phyloP scores from a whole-genome alignment of 2,888 invertebrate genomes.

The Matsumyia berberina region DNA sequence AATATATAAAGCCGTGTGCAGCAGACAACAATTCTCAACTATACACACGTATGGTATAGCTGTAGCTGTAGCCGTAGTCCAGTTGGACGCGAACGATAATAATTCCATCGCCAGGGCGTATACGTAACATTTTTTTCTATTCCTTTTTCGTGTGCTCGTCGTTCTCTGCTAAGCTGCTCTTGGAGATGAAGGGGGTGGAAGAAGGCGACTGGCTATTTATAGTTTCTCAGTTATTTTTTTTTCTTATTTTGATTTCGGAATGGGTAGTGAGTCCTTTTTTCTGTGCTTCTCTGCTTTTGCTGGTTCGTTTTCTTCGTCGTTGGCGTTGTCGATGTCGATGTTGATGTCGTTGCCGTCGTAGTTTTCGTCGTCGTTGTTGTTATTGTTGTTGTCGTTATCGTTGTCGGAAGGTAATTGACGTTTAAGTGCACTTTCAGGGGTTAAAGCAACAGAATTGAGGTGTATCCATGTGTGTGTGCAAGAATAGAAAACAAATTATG shows the following conservation, averaged over 20 bases:
- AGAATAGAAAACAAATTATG: slow-evolving; percentile 27
- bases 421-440: slow-evolving; percentile 60
- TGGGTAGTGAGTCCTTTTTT: not conserved
- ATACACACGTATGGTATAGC: not conserved
- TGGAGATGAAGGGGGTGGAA: not conserved
- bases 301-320: not conserved
- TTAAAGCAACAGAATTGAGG: slow-evolving; percentile 30
- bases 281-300: too few species aligned
- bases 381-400: slow-evolving; percentile 26
- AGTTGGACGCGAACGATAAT: slow-evolving; percentile 37
- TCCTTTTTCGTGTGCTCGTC: not conserved
- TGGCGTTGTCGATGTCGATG: not conserved
- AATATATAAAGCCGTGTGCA: slow-evolving; percentile 21
- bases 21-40: slow-evolving; percentile 24
- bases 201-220: slow-evolving; percentile 6
- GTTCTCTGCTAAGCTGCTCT: not conserved
- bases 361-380: slow-evolving; percentile 9
- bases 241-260: slow-evolving; percentile 38
- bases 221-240: slow-evolving; percentile 41
- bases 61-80: slow-evolving; percentile 2
- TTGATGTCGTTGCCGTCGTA: slow-evolving; percentile 17
- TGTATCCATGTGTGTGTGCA: not conserved
- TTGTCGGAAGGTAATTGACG: slow-evolving; percentile 65
- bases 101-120: slow-evolving; percentile 64
- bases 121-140: slow-evolving; percentile 60